Evolutionary conservation across 2,888 invertebrate species (phyloP), one percentile per base, ranked within the genome.

Genomic region (Drosophila pseudotalamancana): DNA sequence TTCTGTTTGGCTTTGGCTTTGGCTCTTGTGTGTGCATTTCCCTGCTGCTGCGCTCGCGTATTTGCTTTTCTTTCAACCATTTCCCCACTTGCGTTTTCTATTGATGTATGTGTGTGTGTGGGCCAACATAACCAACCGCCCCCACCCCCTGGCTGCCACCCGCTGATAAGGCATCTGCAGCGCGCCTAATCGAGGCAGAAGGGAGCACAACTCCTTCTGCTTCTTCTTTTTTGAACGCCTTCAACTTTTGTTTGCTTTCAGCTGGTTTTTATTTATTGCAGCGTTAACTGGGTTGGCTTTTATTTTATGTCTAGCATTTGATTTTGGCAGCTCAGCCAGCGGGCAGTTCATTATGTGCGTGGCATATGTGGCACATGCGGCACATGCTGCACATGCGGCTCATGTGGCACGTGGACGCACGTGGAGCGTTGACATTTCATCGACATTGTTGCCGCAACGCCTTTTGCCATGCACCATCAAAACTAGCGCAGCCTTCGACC

Each of bases 401-500:
- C 27, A 11, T 45, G 61, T 50, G 43, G 64, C 72, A 69, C 64
- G 68, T 56, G 43, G 43, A 23, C 35, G 66, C 53, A 65, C 71
- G 54, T 72, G 72, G 57, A 55, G 37, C 59, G 63, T 75, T 79
- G 79, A 78, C 77, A 66, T 78, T 63, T 79, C 76, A 71, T 57
- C 77, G 64, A 73, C 65, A 66, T 65, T 62, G 72, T 53, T 62
- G 46, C 19, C 43, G 35, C 62, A 45, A 50, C 61, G 66, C 66
- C 39, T 49, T 49, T 14, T 39, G 32, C 32, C 14, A 32, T 32
- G 32, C 4, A 12, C 32, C 12, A 29, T 35, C 46, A 48, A 67
- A 80, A 72, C 63, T 74, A 67, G 82, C 75, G 64, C 78, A 80
- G 82, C 85, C 80, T 81, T 78, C 75, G 85, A 74, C 73, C 85